phyloP scores from a whole-genome alignment of 2,113 vertebrate genomes.

The Terrapene triunguis region DNA sequence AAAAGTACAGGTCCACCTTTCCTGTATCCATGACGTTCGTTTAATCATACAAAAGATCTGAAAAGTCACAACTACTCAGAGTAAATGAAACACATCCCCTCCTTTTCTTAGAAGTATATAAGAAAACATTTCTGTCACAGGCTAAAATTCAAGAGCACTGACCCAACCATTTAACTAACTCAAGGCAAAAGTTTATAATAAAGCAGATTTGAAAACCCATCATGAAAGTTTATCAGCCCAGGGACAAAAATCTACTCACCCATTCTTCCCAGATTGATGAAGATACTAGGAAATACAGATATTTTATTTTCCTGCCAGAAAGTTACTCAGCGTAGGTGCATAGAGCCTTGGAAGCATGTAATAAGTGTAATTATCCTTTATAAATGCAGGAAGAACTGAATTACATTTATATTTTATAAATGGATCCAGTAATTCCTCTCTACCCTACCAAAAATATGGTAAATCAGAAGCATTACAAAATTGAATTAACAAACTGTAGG shows the following conservation, averaged over 20 bases:
- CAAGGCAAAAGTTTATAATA: neutral
- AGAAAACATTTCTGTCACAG: no score
- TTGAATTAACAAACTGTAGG: no score
- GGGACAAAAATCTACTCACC: neutral
- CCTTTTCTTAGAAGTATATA: neutral
- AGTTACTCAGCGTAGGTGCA: neutral
- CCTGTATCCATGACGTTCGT: neutral
- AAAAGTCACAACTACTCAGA: neutral
- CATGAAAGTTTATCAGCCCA: neutral
- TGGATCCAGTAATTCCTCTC: neutral
- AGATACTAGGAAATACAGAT: neutral
- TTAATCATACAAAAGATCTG: neutral
- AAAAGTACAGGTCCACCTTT: neutral
- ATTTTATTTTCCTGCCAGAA: neutral
- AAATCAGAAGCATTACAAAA: no score
- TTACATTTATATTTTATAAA: neutral
- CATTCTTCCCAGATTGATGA: neutral
- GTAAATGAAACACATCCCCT: neutral
- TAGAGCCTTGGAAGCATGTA: neutral
- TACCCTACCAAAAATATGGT: no score
- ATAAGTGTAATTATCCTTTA: neutral
- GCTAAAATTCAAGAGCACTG: no score
- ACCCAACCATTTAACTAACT: neutral
- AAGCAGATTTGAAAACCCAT: neutral
- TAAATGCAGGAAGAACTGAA: neutral